Conservation (phyloP, 1,140 invertebrate species). For the Pollicipes pollicipes region DNA sequence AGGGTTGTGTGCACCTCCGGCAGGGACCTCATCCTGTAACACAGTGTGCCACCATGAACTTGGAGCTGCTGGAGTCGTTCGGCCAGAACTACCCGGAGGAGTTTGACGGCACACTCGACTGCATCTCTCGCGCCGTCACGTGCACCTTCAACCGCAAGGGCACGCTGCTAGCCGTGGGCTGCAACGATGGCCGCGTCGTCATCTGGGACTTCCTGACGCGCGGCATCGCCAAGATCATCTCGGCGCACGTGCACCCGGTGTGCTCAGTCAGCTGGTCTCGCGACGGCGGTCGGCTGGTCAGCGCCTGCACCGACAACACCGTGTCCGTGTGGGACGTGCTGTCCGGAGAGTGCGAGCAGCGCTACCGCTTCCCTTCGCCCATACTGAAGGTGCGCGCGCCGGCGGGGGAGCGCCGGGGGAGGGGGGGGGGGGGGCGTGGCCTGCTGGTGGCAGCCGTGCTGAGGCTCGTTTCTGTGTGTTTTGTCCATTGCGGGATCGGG, state of each 20-base stretch:
- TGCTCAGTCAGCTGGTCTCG: slow-evolving; percentile 93
- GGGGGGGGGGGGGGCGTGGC: too few species aligned
- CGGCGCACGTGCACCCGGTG: slow-evolving; percentile 94
- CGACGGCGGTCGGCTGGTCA: slow-evolving; percentile 66
- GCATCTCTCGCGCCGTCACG: slow-evolving; percentile 77
- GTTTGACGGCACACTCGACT: slow-evolving; percentile 43
- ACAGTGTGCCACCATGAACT: too few species aligned
- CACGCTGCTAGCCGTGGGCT: slow-evolving; percentile 90
- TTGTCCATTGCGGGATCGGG: too few species aligned
- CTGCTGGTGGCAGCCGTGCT: too few species aligned
- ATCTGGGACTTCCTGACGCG: slow-evolving; percentile 96
- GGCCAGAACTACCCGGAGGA: slow-evolving; percentile 92
- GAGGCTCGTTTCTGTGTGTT: too few species aligned
- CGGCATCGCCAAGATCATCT: slow-evolving; percentile 91
- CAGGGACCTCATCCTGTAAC: too few species aligned
- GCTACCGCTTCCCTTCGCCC: slow-evolving; percentile 85
- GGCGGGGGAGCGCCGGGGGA: too few species aligned
- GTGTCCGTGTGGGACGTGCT: slow-evolving; percentile 93
- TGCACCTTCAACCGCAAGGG: slow-evolving; percentile 91
- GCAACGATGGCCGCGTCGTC: slow-evolving; percentile 94
- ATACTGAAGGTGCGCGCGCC: slow-evolving; percentile 73
- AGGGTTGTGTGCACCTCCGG: too few species aligned
- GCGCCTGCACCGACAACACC: too few species aligned
- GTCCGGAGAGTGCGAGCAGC: slow-evolving; percentile 78
- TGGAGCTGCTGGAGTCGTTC: slow-evolving; percentile 77